Evolutionary conservation across 2,113 vertebrate species (phyloP).

Genomic region (Laticauda colubrina): DNA sequence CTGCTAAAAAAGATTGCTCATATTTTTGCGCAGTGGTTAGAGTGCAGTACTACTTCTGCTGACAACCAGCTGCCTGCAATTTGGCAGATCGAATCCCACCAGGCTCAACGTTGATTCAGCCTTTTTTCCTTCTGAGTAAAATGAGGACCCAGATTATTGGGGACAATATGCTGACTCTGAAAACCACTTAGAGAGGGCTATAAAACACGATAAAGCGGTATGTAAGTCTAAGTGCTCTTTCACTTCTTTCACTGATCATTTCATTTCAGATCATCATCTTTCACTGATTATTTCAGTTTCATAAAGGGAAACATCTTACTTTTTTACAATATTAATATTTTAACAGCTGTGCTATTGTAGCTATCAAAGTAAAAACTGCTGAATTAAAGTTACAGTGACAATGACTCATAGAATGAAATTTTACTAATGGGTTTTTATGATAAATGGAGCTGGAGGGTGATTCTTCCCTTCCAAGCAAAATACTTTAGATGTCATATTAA

Average conservation of each 20-base stretch:
- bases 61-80: no score
- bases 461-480: not conserved
- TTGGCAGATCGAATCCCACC: no score
- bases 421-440: not conserved
- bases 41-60: no score
- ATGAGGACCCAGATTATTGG: no score
- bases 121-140: no score
- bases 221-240: no score
- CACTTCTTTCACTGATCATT: no score
- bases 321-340: not conserved
- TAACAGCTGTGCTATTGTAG: not conserved
- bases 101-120: no score
- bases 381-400: not conserved
- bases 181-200: no score
- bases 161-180: no score
- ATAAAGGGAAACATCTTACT: not conserved
- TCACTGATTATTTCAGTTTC: not conserved
- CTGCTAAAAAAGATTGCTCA: not conserved
- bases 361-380: not conserved
- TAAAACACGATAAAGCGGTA: no score
- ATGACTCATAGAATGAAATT: not conserved
- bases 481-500: not conserved
- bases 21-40: not conserved
- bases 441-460: not conserved
- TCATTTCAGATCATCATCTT: no score